These are phyloP conservation scores for Stenurella melanura DNA, from an alignment of 2,888 invertebrate species.

Conservation along the genomic window DNA sequence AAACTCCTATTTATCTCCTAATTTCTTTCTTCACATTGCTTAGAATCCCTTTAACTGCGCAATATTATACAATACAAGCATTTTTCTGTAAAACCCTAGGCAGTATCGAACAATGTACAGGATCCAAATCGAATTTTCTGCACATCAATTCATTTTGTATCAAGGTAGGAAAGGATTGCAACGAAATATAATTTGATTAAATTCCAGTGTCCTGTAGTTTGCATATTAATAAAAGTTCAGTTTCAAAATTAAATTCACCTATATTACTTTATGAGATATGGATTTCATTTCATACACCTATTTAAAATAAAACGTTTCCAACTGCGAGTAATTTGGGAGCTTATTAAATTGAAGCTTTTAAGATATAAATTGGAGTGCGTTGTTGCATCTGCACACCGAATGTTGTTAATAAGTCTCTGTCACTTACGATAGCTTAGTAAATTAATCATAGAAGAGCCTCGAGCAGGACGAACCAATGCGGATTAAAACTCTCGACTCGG, in stretches of 20 bases:
- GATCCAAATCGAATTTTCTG: too few species aligned
- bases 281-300: slow-evolving; percentile 8
- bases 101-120: too few species aligned
- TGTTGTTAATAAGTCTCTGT: slow-evolving; percentile 56
- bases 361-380: slow-evolving; percentile 18
- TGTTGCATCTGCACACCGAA: slow-evolving; percentile 47
- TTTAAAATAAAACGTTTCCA: not conserved
- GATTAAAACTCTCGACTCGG: slow-evolving; percentile 21
- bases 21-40: too few species aligned
- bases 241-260: not conserved
- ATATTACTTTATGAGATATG: not conserved
- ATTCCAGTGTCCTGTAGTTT: not conserved
- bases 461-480: slow-evolving; percentile 13
- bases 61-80: too few species aligned
- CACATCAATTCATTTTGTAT: too few species aligned
- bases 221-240: not conserved
- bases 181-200: not conserved
- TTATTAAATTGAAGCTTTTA: slow-evolving; percentile 25
- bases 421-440: slow-evolving; percentile 50
- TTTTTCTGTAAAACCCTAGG: too few species aligned
- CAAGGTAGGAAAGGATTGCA: too few species aligned
- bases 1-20: too few species aligned
- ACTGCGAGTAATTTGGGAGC: slow-evolving; percentile 20
- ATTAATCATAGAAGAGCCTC: slow-evolving; percentile 50
- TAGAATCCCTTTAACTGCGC: too few species aligned